Evolutionary conservation across 2,888 invertebrate species (phyloP).

Genomic region (Periphyllus acericola): DNA sequence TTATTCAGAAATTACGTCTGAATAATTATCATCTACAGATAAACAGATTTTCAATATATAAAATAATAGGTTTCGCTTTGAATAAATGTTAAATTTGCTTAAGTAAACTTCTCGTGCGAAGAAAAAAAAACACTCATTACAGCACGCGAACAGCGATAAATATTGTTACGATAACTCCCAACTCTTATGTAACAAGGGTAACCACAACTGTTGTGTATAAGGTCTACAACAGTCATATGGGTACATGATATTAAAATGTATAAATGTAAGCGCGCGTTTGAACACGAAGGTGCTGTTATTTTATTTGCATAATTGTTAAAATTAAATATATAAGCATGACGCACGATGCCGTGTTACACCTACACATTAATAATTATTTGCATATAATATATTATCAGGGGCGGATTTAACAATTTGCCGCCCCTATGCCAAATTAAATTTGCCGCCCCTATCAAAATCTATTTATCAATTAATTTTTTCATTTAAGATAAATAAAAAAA

Average conservation of each 20-base stretch:
- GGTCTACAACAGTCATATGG: not conserved
- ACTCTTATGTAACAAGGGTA: not conserved
- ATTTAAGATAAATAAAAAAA: too few species aligned
- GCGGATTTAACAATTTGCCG: too few species aligned
- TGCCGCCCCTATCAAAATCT: too few species aligned
- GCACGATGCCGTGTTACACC: not conserved
- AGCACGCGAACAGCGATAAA: not conserved
- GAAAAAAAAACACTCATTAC: not conserved
- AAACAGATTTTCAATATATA: not conserved
- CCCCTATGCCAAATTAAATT: too few species aligned
- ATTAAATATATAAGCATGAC: not conserved
- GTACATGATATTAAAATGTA: not conserved
- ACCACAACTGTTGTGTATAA: not conserved
- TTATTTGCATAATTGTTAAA: not conserved
- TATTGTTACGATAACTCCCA: not conserved
- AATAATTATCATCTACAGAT: slow-evolving; percentile 29
- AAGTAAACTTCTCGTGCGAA: not conserved
- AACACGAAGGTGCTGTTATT: not conserved
- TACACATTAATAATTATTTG: not conserved
- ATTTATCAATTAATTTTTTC: too few species aligned
- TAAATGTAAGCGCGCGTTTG: not conserved
- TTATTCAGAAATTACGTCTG: slow-evolving; percentile 19
- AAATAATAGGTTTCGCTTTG: not conserved
- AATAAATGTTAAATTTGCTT: not conserved
- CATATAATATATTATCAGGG: too few species aligned